Percentiles rank a stretch among this genome's conserved stretches.
Evolutionary conservation across 1,140 invertebrate genomes (phyloP).

Genomic region (Dolichoris vasculosae): DNA sequence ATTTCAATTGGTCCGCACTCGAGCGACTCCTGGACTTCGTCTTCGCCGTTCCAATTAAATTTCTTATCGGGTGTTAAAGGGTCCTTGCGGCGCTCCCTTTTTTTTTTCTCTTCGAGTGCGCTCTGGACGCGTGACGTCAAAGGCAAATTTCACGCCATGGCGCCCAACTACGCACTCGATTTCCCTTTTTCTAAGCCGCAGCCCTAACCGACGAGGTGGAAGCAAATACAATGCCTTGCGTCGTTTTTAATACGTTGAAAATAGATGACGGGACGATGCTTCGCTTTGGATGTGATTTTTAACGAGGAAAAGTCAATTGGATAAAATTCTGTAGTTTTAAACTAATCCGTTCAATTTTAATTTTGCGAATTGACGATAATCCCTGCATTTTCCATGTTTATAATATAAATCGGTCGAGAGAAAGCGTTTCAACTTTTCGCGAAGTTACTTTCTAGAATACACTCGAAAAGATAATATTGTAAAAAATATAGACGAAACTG

Average conservation of each 20-base stretch:
- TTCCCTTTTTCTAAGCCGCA: background rate
- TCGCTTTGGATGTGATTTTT: background rate
- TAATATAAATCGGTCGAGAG: too few species aligned
- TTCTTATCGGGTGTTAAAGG: slow-evolving; percentile 10
- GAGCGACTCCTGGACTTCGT: background rate
- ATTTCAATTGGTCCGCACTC: slow-evolving; percentile 35
- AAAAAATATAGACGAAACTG: too few species aligned
- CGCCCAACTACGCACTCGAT: background rate
- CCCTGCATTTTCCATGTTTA: too few species aligned
- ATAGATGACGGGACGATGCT: background rate
- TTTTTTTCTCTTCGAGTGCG: background rate
- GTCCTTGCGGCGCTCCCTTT: background rate
- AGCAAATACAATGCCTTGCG: background rate
- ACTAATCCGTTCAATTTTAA: too few species aligned
- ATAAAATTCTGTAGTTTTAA: background rate
- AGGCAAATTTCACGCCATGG: slow-evolving; percentile 33
- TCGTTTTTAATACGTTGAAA: background rate
- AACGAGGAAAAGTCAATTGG: background rate
- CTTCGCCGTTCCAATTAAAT: background rate
- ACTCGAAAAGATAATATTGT: too few species aligned
- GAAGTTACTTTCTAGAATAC: too few species aligned
- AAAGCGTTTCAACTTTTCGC: too few species aligned
- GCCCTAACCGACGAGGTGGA: slow-evolving; percentile 4
- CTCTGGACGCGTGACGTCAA: slow-evolving; percentile 10
- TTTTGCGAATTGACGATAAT: too few species aligned